Evolutionary conservation across 2,797 vertebrate genomes (phyloP), one percentile per base, ranked within the genome.

Genomic region (Hippopotamyrus pictus): DNA sequence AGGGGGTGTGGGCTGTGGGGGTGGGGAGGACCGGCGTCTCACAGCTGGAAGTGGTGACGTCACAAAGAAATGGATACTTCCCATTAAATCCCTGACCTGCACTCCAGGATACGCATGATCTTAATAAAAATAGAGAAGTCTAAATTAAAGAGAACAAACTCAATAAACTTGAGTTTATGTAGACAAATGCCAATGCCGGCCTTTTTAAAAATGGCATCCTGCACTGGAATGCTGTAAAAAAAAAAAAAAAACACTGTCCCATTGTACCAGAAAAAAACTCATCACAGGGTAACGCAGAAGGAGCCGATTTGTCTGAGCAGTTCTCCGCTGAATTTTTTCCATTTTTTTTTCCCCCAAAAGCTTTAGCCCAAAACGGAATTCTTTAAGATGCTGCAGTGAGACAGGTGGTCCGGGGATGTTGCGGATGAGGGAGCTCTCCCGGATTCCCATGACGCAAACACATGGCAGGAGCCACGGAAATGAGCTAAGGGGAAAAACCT

Each of bases 31-130:
- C 88, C 92, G 89, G 90, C 92, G 92, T 79, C 91, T 93, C 92
- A 90, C 95, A 96, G 94, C 95, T 95, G 93, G 93, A 93, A 91
- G 89, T 92, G 90, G 91, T 91, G 91, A 94, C 84, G 89, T 90
- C 91, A 91, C 82, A 89, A 88, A 91, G 91, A 94, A 95, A 95
- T 88, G 92, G 91, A 95, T 92, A 93, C 92, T 93, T 94, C 94
- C 90, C 79, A 91, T 89, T 90, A 88, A 88, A 79, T 86, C 59
- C 33, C 54, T 73, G 83, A 86, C 50, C 62, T 53, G 50, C n/a
- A 25, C 46, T 57, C 88, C 9, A 22, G 73, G 92, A 91, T 79
- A 87, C 59, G 88, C 82, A 89, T 84, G 22, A 85, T 54, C 83
- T 5, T 87, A 59, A 89, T 86, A 76, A 88, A 86, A 22, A 65